A percentile compares a stretch with the other conserved stretches of the same genome.
These are phyloP conservation scores for Latrodectus elegans DNA, from an alignment of 2,888 invertebrate species.

Conservation along the genomic window DNA sequence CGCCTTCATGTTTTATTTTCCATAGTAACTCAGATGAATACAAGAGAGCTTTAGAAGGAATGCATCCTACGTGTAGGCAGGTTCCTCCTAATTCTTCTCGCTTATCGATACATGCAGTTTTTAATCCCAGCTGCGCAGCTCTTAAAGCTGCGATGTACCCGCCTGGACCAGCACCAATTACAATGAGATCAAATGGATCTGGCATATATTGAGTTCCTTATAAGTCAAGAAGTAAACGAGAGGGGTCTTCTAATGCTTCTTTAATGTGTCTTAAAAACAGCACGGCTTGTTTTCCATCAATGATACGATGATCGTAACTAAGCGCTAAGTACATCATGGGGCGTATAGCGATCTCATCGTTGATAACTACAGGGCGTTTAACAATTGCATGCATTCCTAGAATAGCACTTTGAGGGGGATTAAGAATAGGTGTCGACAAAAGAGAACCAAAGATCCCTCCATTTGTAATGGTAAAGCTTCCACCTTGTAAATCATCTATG, in stretches of 20 bases:
- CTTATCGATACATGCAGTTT: no score
- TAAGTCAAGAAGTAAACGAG: not conserved
- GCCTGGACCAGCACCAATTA: no score
- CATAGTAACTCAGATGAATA: no score
- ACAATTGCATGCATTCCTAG: slow-evolving; percentile 71
- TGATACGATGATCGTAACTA: slow-evolving; percentile 71
- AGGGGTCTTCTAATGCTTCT: slow-evolving; percentile 4
- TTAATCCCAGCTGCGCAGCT: no score
- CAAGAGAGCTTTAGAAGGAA: no score
- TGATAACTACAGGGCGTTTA: slow-evolving; percentile 71
- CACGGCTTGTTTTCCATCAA: slow-evolving; percentile 71
- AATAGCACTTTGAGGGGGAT: slow-evolving; percentile 71
- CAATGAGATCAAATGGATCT: no score
- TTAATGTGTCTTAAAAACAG: slow-evolving; percentile 7
- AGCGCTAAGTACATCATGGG: slow-evolving; percentile 72
- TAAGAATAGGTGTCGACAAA: slow-evolving; percentile 71
- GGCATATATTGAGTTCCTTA: no score
- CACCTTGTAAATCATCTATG: slow-evolving; percentile 69
- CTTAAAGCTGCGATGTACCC: no score
- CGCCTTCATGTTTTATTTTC: no score
- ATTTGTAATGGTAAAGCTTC: slow-evolving; percentile 72
- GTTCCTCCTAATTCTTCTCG: no score
- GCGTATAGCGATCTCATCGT: slow-evolving; percentile 53
- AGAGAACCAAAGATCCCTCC: slow-evolving; percentile 72
- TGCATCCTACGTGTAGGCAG: no score